phyloP scores from a whole-genome alignment of 2,797 vertebrate species.

The Muscicapa comitata region DNA sequence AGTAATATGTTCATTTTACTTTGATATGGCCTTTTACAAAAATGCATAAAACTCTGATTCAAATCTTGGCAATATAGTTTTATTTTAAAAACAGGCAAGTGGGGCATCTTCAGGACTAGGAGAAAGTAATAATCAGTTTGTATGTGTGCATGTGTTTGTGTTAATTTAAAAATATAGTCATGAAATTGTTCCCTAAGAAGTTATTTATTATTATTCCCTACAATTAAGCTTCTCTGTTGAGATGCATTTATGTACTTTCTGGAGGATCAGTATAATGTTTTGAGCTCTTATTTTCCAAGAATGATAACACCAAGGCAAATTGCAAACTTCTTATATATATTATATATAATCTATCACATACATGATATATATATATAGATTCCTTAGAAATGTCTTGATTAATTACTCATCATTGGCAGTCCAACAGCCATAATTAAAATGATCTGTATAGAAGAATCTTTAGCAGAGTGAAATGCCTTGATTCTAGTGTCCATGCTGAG shows the following conservation, averaged over 20 bases:
- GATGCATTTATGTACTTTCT: not conserved
- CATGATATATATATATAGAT: not conserved
- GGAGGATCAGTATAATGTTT: not conserved
- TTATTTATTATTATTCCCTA: not conserved
- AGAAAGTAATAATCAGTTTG: not conserved
- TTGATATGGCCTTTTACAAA: conserved; percentile 45
- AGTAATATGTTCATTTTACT: conserved; percentile 69
- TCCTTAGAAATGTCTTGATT: not conserved
- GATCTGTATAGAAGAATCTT: not conserved
- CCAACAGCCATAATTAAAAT: not conserved
- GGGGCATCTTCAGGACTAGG: not conserved
- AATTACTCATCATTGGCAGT: not conserved
- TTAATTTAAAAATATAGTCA: not conserved
- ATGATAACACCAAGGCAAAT: not conserved
- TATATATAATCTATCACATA: too few species aligned
- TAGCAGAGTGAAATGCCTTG: not conserved
- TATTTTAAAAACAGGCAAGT: not conserved
- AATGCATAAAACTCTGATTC: not conserved
- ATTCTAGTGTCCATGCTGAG: not conserved
- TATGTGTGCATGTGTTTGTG: not conserved
- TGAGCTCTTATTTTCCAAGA: not conserved
- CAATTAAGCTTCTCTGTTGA: not conserved
- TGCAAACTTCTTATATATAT: not conserved
- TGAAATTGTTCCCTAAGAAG: not conserved
- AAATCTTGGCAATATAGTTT: not conserved